Evolutionary conservation across 2,797 vertebrate genomes (phyloP).

Genomic region (Limnodromus scolopaceus): DNA sequence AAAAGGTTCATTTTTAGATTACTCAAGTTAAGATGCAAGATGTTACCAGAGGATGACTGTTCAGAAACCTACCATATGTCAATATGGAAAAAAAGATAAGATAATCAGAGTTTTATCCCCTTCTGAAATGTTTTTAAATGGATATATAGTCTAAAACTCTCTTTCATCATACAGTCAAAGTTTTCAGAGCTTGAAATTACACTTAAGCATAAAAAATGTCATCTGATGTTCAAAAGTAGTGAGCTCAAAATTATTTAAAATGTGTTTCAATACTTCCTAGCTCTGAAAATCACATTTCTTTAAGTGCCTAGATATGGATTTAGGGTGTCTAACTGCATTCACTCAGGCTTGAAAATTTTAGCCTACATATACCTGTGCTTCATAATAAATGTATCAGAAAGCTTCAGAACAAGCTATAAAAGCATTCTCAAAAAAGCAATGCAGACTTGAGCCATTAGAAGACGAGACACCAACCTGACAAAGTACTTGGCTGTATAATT

Average conservation of each 20-base stretch:
- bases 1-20: not conserved
- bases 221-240: not conserved
- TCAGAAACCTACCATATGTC: not conserved
- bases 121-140: not conserved
- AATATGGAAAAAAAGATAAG: not conserved
- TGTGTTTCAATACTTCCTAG: not conserved
- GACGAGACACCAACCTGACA: not conserved
- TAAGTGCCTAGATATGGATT: slow-evolving; percentile 35
- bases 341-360: slow-evolving; percentile 46
- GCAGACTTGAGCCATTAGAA: slow-evolving; percentile 2
- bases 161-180: not conserved
- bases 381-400: slow-evolving; percentile 52
- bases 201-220: slow-evolving; percentile 16
- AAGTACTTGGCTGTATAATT: slow-evolving; percentile 6
- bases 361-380: slow-evolving; percentile 22
- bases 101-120: not conserved
- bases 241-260: not conserved
- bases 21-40: not conserved
- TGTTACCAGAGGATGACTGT: not conserved
- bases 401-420: slow-evolving; percentile 35
- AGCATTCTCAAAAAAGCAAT: slow-evolving; percentile 12
- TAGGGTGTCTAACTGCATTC: not conserved
- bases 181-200: slow-evolving; percentile 42
- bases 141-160: not conserved
- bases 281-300: slow-evolving; percentile 27